Evolutionary conservation across 2,797 vertebrate genomes (phyloP), one percentile per base, ranked within the genome.

Genomic region (Lateolabrax maculatus): DNA sequence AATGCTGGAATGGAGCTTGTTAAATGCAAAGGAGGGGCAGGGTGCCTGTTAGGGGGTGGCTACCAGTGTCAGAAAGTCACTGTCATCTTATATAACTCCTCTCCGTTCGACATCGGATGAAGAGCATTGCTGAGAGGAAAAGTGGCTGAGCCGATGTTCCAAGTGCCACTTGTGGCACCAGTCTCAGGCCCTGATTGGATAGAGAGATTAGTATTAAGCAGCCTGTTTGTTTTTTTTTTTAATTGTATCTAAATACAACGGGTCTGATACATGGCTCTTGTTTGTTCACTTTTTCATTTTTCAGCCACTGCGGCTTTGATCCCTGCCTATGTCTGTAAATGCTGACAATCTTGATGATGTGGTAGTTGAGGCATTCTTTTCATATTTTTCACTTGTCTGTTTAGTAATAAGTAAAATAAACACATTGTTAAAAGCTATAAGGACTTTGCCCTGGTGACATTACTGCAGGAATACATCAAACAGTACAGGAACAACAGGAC

Each of bases 21-120:
- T 43, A 90, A 89, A 89, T 81, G 66, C 56, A 80, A 81, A 80
- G 58, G 70, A 75, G 61, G 52, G 65, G 56, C 58, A 64, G 39
- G n/a, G 36, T 55, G 64, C 46, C 25, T 75, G 77, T 82, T 53
- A 41, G 44, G 62, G 79, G 58, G 66, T 19, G 44, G 48, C n/a
- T 29, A 44, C 69, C 21, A 4, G 65, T 90, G 76, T 88, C 82
- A 90, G 63, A 77, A 88, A 82, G 87, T 89, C 75, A 64, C 52
- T 58, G 71, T 89, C 51, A 46, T 63, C 75, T 90, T 92, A 74
- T 80, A 63, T 86, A 89, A 88, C 81, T 74, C 61, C 83, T 79
- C 75, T 89, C 36, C 74, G 73, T 5, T 75, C 1, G 9, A 60
- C 66, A 71, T 27, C 3, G 12, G 77, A 69, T 74, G 51, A 71